phyloP scores from a whole-genome alignment of 2,113 vertebrate species.

The Colossoma macropomum region DNA sequence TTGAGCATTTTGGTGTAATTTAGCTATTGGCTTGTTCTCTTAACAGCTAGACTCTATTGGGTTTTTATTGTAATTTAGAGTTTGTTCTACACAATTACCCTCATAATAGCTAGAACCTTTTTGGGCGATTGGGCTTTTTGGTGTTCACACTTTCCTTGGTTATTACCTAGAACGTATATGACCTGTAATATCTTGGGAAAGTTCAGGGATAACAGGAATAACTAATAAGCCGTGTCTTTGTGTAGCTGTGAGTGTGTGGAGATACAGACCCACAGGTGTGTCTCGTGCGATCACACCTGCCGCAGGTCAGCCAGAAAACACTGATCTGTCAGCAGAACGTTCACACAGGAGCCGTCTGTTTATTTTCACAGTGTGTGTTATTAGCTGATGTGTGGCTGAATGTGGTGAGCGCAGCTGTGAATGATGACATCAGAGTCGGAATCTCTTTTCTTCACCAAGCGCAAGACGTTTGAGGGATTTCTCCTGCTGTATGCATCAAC shows the following conservation, averaged over 20 bases:
- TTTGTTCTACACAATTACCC: no score
- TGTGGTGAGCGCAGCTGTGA: neutral
- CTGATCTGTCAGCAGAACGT: neutral
- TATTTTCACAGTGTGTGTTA: slow-evolving; percentile 34
- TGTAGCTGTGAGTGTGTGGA: neutral
- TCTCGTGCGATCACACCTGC: neutral
- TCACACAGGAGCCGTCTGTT: neutral
- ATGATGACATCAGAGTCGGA: neutral
- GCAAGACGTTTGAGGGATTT: neutral
- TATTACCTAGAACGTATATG: no score
- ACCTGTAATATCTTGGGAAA: no score
- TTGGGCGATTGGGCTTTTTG: no score
- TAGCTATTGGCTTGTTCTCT: no score
- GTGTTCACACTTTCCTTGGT: no score
- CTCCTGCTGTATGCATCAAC: neutral
- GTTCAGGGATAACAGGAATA: no score
- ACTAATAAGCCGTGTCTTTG: no score
- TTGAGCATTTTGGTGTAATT: no score
- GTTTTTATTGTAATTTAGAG: no score
- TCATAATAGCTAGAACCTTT: no score
- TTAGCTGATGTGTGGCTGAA: neutral
- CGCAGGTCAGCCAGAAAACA: neutral
- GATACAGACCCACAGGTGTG: neutral
- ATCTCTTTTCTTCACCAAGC: neutral
- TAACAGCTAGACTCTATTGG: no score